Conservation (phyloP, 2,113 vertebrate genomes). For the Turdus rufiventris region DNA sequence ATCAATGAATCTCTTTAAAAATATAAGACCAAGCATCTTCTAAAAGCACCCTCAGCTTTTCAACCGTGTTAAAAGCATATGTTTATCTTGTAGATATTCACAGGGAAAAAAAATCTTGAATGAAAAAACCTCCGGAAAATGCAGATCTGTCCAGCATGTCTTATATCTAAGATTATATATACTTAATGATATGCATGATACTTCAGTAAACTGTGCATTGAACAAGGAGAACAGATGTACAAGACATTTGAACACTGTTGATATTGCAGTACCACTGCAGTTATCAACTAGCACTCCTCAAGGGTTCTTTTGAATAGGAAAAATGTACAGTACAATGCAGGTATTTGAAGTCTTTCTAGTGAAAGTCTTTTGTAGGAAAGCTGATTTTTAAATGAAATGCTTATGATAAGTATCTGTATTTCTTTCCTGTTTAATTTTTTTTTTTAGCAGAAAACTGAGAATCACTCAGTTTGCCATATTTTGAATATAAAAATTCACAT, state of each 20-base stretch:
- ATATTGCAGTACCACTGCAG: neutral
- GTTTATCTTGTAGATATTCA: neutral
- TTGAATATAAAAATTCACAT: neutral
- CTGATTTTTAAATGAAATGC: neutral
- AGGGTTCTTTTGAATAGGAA: neutral
- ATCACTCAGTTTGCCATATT: neutral
- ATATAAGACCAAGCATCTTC: neutral
- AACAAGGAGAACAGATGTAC: neutral
- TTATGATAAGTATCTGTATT: neutral
- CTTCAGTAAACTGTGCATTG: neutral
- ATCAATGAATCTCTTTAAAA: neutral
- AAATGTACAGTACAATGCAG: neutral
- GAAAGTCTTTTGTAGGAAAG: neutral
- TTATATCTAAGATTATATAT: neutral
- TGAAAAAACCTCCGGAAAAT: neutral
- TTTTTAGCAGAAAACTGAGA: neutral
- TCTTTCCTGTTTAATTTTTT: neutral
- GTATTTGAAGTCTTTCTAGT: neutral
- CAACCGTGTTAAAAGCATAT: neutral
- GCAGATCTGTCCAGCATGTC: neutral
- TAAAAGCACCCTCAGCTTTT: neutral
- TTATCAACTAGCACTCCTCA: neutral
- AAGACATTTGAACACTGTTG: neutral
- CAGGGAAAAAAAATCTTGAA: neutral
- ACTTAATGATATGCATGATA: neutral